phyloP scores from a whole-genome alignment of 2,797 vertebrate genomes.

The Fratercula arctica region DNA sequence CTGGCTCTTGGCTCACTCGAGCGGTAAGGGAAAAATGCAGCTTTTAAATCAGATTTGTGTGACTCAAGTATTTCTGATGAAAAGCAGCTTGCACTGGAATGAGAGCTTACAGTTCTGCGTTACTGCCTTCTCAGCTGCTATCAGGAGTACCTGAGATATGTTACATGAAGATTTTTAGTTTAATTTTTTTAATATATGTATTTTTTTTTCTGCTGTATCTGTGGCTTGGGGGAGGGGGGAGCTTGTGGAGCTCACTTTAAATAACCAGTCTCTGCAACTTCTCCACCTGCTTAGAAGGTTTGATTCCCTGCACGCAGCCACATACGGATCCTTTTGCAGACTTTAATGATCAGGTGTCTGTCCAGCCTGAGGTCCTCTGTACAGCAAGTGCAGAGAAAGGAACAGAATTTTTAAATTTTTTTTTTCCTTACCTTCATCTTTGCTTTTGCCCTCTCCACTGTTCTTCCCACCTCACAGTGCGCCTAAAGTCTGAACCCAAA shows the following conservation, averaged over 20 bases:
- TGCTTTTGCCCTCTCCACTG: background rate
- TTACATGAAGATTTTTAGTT: background rate
- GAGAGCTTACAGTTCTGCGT: background rate
- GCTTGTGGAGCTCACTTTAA: background rate
- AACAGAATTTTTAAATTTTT: background rate
- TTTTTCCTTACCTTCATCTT: background rate
- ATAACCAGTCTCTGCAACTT: background rate
- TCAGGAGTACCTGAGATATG: background rate
- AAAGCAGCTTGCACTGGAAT: background rate
- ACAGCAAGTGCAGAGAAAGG: background rate
- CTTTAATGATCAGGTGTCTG: background rate
- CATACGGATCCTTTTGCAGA: background rate
- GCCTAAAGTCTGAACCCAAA: background rate
- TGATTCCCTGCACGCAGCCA: background rate
- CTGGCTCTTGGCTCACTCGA: background rate
- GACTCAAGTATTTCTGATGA: background rate
- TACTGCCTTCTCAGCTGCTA: background rate
- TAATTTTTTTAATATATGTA: background rate
- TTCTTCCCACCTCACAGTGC: background rate
- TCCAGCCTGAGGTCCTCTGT: background rate
- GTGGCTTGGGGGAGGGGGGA: background rate
- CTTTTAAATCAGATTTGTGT: background rate
- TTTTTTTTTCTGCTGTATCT: background rate
- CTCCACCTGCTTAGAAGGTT: background rate
- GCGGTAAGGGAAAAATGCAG: background rate